Percentiles rank a stretch among this genome's conserved stretches.
Evolutionary conservation across 2,113 vertebrate genomes (phyloP).

Genomic region (Corynorhinus townsendii): DNA sequence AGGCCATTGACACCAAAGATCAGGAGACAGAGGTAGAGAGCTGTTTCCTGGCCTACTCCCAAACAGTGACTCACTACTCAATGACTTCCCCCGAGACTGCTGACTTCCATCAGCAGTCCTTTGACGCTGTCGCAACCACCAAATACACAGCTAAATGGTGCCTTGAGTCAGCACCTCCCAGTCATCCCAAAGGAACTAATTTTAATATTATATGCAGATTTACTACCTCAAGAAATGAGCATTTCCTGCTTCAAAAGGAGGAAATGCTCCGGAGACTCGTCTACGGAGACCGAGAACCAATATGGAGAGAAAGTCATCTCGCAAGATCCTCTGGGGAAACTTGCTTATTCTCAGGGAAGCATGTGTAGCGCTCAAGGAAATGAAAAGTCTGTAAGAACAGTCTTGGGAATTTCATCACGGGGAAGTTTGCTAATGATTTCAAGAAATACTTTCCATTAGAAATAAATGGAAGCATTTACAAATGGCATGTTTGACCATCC

Average conservation of each 20-base stretch:
- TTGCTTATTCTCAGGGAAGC: conserved; percentile 47
- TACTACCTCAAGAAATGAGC: conserved; percentile 51
- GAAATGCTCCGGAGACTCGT: conserved; percentile 7
- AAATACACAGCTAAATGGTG: not conserved
- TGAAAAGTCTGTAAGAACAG: conserved; percentile 60
- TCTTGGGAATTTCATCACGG: conserved; percentile 60
- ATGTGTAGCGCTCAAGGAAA: conserved; percentile 52
- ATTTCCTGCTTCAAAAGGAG: conserved; percentile 62
- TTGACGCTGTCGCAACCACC: not conserved
- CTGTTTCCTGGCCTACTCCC: not conserved
- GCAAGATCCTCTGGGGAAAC: not conserved
- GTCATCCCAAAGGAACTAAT: conserved; percentile 31
- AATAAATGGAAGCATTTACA: conserved; percentile 39
- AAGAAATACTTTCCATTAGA: conserved; percentile 49
- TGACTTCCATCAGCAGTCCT: not conserved
- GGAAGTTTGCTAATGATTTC: conserved; percentile 58
- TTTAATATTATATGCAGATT: conserved; percentile 61
- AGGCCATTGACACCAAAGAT: not conserved
- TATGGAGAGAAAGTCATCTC: conserved; percentile 26
- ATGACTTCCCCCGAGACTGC: not conserved
- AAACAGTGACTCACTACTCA: not conserved
- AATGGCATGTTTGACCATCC: not conserved
- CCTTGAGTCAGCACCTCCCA: not conserved
- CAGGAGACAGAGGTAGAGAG: not conserved
- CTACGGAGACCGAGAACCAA: not conserved